Evolutionary conservation across 30 jellyfish, hydroid and myxozoan genomes (phyloP), one percentile per base, ranked within the genome.

Genomic region (Catostylus mosaicus): DNA sequence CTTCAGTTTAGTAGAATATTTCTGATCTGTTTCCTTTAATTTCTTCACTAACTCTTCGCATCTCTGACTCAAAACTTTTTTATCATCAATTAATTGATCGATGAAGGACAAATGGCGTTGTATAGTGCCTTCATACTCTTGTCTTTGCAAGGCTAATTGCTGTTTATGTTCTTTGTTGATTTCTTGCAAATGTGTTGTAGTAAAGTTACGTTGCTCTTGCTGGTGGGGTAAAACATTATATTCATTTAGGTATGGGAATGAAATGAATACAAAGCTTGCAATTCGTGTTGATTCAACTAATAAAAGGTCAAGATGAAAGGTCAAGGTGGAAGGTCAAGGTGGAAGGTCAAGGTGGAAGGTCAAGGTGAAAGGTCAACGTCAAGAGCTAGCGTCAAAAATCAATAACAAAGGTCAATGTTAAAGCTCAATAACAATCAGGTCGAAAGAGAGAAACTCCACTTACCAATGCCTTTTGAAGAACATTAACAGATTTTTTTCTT

Each of bases 71-170:
- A 93, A 92, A 11, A 88, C 99, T 51, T 93, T 93, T 80, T 93
- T 93, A 67, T 93, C 99, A 70, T 93, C 99, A 34, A 93, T 93
- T 67, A 93, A 66, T 59, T 93, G 99, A 59, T 93, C 99, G 31
- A 93, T 93, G 47, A 93, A 93, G 1, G 99, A 93, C 54, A 93
- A 75, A 88, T 93, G 99, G 30, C 99, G 89, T 71, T 93, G 97
- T 18, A 93, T 93, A 6, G 99, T 93, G 11, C 85, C 85, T 78
- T 93, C 99, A 89, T 93, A 93, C 40, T 93, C 99, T 50, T 87
- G 88, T 33, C 99, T 45, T 65, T 93, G 99, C 60, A 93, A 34
- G 6, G 90, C 67, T 38, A 93, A 68, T 63, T 93, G 99, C 50
- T 93, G 96, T 67, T 93, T 93, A 92, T 93, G 99, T 60, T 93